Percentiles rank a stretch among this genome's conserved stretches.
These are phyloP conservation scores for Tragelaphus buxtoni DNA, from an alignment of 2,113 vertebrate genomes.

Conservation along the genomic window DNA sequence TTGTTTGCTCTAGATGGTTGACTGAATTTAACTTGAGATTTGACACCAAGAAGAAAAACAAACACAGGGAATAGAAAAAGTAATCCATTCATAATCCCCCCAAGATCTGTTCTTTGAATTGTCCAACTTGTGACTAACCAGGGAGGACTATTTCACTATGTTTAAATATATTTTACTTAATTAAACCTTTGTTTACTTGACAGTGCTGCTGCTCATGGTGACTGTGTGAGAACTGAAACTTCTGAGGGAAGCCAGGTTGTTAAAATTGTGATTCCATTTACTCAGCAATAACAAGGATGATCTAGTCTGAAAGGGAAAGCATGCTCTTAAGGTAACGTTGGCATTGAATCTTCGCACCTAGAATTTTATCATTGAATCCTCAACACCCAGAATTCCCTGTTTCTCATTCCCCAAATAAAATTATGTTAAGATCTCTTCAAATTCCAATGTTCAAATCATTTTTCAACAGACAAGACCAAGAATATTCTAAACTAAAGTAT, in stretches of 20 bases:
- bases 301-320: slow-evolving; percentile 8
- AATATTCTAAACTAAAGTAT: background rate
- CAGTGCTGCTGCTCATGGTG: background rate
- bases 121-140: background rate
- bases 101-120: slow-evolving; percentile 2
- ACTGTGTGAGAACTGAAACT: background rate
- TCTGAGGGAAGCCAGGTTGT: background rate
- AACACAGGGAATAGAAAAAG: background rate
- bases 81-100: background rate
- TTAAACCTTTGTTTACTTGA: slow-evolving; percentile 50
- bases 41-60: slow-evolving; percentile 22
- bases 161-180: slow-evolving; percentile 37
- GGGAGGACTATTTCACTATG: slow-evolving; percentile 20
- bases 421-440: background rate
- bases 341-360: background rate
- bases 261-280: background rate
- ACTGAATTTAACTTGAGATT: slow-evolving; percentile 29
- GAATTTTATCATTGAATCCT: background rate
- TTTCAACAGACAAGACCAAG: background rate
- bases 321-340: background rate
- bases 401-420: background rate
- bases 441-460: background rate
- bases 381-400: background rate
- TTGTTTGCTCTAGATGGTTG: slow-evolving; percentile 18
- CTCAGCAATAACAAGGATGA: background rate